phyloP scores from a whole-genome alignment of 2,888 invertebrate genomes.

The Monoplex corrugatus region DNA sequence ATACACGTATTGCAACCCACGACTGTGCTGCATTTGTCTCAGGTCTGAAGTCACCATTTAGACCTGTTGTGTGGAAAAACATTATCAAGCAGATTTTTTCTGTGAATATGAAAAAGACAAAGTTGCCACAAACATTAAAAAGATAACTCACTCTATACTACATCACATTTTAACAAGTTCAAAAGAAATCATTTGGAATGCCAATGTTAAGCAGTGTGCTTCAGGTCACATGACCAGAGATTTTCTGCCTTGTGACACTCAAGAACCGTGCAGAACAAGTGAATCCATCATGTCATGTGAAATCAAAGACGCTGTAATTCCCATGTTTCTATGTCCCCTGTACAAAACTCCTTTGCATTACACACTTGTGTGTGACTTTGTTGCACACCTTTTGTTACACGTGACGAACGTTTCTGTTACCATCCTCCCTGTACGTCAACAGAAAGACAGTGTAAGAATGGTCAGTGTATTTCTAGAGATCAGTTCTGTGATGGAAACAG shows the following conservation, averaged over 20 bases:
- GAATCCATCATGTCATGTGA: background rate
- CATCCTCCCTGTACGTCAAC: background rate
- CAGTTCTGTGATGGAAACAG: slow-evolving; percentile 16
- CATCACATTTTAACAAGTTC: background rate
- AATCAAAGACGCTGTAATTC: background rate
- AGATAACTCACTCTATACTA: background rate
- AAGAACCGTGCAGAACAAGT: background rate
- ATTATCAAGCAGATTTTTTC: background rate
- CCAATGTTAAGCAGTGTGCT: background rate
- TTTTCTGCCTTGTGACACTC: slow-evolving; percentile 5
- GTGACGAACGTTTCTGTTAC: slow-evolving; percentile 21
- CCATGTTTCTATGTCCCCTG: background rate
- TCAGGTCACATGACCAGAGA: slow-evolving; percentile 24
- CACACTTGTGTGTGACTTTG: background rate
- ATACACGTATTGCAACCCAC: background rate
- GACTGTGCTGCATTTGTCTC: background rate
- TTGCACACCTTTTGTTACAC: background rate
- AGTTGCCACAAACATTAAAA: background rate
- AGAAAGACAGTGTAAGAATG: background rate
- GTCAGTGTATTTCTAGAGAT: background rate
- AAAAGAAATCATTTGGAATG: background rate
- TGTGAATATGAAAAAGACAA: background rate
- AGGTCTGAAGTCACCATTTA: background rate
- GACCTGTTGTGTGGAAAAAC: background rate
- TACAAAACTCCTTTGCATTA: background rate